Evolutionary conservation across 2,888 invertebrate genomes (phyloP), one percentile per base, ranked within the genome.

Genomic region (Synergus umbraculus): DNA sequence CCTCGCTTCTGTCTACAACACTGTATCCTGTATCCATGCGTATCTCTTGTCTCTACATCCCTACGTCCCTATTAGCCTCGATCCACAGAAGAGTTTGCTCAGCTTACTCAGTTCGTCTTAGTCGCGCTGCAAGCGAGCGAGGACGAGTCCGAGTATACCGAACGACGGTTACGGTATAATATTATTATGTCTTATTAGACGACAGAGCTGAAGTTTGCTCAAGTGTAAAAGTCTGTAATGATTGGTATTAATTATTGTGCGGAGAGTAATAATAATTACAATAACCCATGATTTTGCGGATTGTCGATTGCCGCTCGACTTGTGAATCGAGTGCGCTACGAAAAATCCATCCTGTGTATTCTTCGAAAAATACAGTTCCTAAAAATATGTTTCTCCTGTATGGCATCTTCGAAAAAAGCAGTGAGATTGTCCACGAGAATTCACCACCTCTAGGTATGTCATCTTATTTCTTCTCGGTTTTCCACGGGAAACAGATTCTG

Each of bases 171-270:
- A 37, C 37, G 37, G 37, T 37, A 7, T 7, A 5, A 5, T 37
- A 37, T 37, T 37, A 37, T 4, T 37, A 37, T 5, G 37, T 37
- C 37, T 12, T 18, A 29, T 12, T 63, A 22, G 63, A 58, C 18
- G 58, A 29, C 29, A 5, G 63, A 22, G 18, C 60, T 4, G 5
- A 63, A 18, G 29, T 63, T 37, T 63, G 22, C 60, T 13, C 29
- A 22, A 29, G 63, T 63, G 5, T 29, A 46, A 49, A 69, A 49
- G 54, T 65, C 54, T 49, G 77, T 81, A 81, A 84, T 83, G 83
- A 85, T 82, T 84, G 85, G 81, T 82, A 83, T 84, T 84, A 82
- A 82, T 85, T 83, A 81, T 79, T 69, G 76, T 64, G 76, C 64
- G 79, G 78, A 81, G 67, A 80, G 15, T 37, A 37, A 37, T 37